Evolutionary conservation across 2,888 invertebrate species (phyloP), one percentile per base, ranked within the genome.

Genomic region (Pseudanteris insignis): DNA sequence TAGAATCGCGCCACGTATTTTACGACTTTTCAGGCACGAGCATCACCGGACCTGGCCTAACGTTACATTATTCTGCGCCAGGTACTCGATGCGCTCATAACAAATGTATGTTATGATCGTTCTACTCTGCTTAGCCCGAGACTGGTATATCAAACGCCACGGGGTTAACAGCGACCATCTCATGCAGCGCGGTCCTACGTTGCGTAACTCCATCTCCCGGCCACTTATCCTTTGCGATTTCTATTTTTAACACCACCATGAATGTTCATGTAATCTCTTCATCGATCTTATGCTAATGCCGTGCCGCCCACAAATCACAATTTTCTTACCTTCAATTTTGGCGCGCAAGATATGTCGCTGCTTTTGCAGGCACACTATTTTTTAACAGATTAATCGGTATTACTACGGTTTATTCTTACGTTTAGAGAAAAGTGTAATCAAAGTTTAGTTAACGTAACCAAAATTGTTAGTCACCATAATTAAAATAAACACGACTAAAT

Each of bases 71-170:
- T 63, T 65, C 64, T 63, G 60, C 64, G 41, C 48, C 48, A 46
- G 61, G 41, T 38, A 62, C 62, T 66, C 62, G 60, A 66, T 59
- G 64, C 60, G 67, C 61, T 66, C 64, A 58, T 71, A 67, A 71
- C 67, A 70, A 71, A 70, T 67, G 69, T 66, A 67, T 61, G 64
- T 63, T 64, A 54, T 40, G 63, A 63, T 69, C 63, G 65, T 57
- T 54, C 55, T 44, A 37, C 57, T 61, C 34, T 4, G 18, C 18
- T 18, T 18, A 18, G 4, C 18, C 4, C 4, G 6, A 4, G 18
- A 18, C 18, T 18, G 3, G 18, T 18, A 18, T 18, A 18, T 18
- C 6, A 18, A 6, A 18, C 18, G 18, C 18, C 18, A 18, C 26
- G 36, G 48, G 61, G 40, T 58, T 64, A 64, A 62, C 61, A 51